These are phyloP conservation scores for Denticeps clupeoides DNA, from an alignment of 2,797 vertebrate species.

Conservation along the genomic window DNA sequence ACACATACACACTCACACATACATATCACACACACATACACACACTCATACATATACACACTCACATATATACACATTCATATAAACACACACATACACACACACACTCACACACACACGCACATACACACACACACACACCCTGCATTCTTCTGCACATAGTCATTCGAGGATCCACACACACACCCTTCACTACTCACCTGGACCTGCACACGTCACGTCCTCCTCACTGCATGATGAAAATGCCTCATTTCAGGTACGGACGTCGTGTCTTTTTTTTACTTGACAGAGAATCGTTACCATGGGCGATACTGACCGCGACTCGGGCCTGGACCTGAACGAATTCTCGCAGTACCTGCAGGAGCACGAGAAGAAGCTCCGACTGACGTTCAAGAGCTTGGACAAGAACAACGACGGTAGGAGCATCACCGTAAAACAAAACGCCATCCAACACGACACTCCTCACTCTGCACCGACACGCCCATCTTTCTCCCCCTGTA, in stretches of 20 bases:
- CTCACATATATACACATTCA: too few relatives aligned
- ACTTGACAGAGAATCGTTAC: constrained; percentile 76
- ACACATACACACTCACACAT: too few relatives aligned
- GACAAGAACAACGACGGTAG: constrained; percentile 88
- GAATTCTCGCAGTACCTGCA: constrained; percentile 87
- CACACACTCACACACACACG: too few relatives aligned
- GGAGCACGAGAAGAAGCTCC: constrained; percentile 89
- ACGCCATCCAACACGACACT: too few relatives aligned
- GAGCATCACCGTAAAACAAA: background rate
- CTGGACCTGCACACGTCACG: too few relatives aligned
- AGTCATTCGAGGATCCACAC: background rate
- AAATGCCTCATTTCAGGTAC: background rate
- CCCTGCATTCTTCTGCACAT: background rate
- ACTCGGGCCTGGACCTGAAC: constrained; percentile 78
- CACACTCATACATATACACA: too few relatives aligned
- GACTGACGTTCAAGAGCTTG: constrained; percentile 83
- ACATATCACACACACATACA: too few relatives aligned
- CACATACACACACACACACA: too few relatives aligned
- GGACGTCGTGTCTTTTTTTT: background rate
- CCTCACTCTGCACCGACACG: too few relatives aligned
- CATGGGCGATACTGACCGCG: constrained; percentile 76
- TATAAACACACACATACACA: too few relatives aligned
- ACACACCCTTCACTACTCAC: background rate
- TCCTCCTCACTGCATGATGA: too few relatives aligned
- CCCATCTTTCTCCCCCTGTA: too few relatives aligned